phyloP scores from a whole-genome alignment of 2,888 invertebrate genomes.

The Mythimna vitellina region DNA sequence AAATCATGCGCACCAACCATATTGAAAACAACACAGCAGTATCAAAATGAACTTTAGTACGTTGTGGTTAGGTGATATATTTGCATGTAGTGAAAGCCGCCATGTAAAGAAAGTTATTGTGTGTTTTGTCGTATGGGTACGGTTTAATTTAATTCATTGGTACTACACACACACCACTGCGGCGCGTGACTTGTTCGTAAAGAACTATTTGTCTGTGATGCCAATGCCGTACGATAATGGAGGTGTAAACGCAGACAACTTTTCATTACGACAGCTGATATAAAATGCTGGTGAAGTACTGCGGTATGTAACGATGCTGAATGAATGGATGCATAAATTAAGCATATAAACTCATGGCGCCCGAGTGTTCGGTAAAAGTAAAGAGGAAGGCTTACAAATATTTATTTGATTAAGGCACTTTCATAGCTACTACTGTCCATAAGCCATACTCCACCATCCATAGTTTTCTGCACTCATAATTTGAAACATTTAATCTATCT shows the following conservation, averaged over 20 bases:
- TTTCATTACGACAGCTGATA: conserved; percentile 56
- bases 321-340: conserved; percentile 38
- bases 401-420: background rate
- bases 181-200: conserved; percentile 78
- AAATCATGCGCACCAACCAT: conserved; percentile 72
- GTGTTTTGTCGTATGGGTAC: conserved; percentile 64
- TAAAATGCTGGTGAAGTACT: conserved; percentile 39
- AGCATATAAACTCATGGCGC: conserved; percentile 30
- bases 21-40: conserved; percentile 68
- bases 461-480: background rate
- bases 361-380: conserved; percentile 29
- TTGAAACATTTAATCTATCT: background rate
- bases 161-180: conserved; percentile 73
- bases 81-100: conserved; percentile 77
- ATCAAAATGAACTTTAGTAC: conserved; percentile 64
- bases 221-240: conserved; percentile 62
- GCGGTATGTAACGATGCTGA: conserved; percentile 7
- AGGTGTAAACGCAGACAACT: conserved; percentile 49
- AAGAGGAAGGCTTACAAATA: background rate
- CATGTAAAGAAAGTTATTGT: conserved; percentile 82
- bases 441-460: no score
- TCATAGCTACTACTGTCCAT: background rate
- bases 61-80: conserved; percentile 54
- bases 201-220: conserved; percentile 63
- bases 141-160: conserved; percentile 81